A percentile compares a stretch with the other conserved stretches of the same genome.
These are phyloP conservation scores for Falco columbarius DNA, from an alignment of 2,797 vertebrate species.

Conservation along the genomic window DNA sequence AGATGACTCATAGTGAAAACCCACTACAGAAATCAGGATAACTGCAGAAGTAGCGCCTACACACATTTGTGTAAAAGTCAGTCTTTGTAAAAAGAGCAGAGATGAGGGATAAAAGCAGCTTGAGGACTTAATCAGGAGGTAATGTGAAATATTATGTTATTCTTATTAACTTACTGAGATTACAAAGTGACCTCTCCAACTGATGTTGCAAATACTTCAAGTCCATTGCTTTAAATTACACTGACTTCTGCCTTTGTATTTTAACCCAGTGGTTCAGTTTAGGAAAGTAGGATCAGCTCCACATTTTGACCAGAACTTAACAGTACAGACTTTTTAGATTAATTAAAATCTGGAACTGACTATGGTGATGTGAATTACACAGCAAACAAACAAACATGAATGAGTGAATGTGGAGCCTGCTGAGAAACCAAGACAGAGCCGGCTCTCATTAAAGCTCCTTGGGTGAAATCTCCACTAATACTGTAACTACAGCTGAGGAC, in stretches of 20 bases:
- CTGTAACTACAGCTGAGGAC: not conserved
- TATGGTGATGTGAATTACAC: accelerated
- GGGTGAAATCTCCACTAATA: not conserved
- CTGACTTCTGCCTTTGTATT: not conserved
- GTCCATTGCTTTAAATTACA: not conserved
- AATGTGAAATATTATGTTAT: not conserved
- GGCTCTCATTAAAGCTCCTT: not conserved
- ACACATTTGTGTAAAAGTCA: not conserved
- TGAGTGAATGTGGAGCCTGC: not conserved
- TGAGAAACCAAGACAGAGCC: not conserved
- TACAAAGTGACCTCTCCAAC: not conserved
- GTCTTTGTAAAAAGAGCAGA: not conserved
- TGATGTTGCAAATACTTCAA: not conserved
- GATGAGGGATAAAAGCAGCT: not conserved
- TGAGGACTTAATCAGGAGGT: not conserved
- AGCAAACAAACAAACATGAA: not conserved
- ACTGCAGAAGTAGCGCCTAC: not conserved
- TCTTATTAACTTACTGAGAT: not conserved
- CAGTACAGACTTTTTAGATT: not conserved
- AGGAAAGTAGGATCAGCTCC: not conserved
- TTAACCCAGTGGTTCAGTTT: not conserved
- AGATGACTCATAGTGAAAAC: not conserved
- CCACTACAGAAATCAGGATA: not conserved
- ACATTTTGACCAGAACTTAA: not conserved
- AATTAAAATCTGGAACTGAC: not conserved